Evolutionary conservation across 1,140 invertebrate species (phyloP).

Genomic region (Apis laboriosa): DNA sequence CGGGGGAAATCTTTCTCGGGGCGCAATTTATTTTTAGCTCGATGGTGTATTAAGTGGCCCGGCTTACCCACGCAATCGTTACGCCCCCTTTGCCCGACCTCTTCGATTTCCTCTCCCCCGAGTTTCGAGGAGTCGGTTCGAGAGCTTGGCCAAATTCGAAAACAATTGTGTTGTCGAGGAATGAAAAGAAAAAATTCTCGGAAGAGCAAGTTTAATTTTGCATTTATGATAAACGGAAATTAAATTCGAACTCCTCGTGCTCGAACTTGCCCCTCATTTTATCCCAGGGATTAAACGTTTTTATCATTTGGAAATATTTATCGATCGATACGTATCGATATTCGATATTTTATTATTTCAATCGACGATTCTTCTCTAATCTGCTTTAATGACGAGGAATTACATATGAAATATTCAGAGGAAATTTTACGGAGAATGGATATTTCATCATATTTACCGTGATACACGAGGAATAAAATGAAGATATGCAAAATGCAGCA

Average conservation of each 20-base stretch:
- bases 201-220: too few relatives aligned
- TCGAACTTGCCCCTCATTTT: not conserved
- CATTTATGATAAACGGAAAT: too few relatives aligned
- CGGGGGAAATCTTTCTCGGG: constrained; percentile 45
- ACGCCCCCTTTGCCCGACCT: not conserved
- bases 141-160: not conserved
- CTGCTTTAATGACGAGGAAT: too few relatives aligned
- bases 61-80: constrained; percentile 7
- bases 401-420: too few relatives aligned
- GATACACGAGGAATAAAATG: not conserved
- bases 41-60: constrained; percentile 26
- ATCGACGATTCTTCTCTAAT: too few relatives aligned
- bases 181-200: too few relatives aligned
- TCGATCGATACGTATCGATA: too few relatives aligned
- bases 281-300: not conserved
- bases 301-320: too few relatives aligned
- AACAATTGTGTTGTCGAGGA: too few relatives aligned
- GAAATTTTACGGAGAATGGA: not conserved
- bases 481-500: not conserved
- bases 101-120: not conserved
- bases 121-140: not conserved
- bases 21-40: constrained; percentile 44
- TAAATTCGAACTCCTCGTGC: too few relatives aligned
- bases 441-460: not conserved
- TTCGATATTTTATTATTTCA: too few relatives aligned